Evolutionary conservation across 2,113 vertebrate genomes (phyloP).

Genomic region (Prochilodus magdalenae): DNA sequence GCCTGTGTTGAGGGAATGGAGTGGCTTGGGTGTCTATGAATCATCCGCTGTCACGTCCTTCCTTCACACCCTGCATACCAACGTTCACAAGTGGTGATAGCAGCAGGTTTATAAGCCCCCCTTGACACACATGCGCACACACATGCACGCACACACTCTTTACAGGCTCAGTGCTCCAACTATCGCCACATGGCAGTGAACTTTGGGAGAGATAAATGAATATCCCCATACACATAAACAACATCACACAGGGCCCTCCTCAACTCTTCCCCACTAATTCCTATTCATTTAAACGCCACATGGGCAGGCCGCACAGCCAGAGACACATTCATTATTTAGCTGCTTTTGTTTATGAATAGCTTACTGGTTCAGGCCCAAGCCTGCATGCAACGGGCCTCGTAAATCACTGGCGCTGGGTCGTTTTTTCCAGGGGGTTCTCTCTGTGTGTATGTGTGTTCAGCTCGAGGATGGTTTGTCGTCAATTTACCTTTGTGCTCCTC

Average conservation of each 20-base stretch:
- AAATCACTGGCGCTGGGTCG: conserved; percentile 81
- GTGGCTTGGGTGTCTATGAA: conserved; percentile 38
- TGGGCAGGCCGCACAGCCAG: conserved; percentile 81
- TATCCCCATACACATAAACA: conserved; percentile 61
- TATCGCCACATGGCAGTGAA: conserved; percentile 56
- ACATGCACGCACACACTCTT: conserved; percentile 26
- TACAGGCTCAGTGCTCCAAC: conserved; percentile 45
- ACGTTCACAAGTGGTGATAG: conserved; percentile 50
- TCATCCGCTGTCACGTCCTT: conserved; percentile 37
- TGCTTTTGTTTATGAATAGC: conserved; percentile 96
- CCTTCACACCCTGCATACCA: conserved; percentile 28
- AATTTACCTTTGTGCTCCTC: conserved; percentile 75
- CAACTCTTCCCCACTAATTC: conserved; percentile 84
- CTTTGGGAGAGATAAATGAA: conserved; percentile 62
- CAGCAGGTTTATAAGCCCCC: conserved; percentile 32
- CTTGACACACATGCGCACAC: conserved; percentile 45
- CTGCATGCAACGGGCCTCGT: conserved; percentile 82
- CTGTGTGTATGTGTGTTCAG: conserved; percentile 45
- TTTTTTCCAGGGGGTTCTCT: conserved; percentile 41
- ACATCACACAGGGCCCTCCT: conserved; percentile 67
- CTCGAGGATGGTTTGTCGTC: conserved; percentile 73
- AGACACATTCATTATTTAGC: conserved; percentile 96
- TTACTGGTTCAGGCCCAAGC: conserved; percentile 89
- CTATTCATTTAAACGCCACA: conserved; percentile 94
- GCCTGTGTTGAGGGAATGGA: conserved; percentile 12